Evolutionary conservation across 2,888 invertebrate genomes (phyloP).

Genomic region (Craniophora ligustri): DNA sequence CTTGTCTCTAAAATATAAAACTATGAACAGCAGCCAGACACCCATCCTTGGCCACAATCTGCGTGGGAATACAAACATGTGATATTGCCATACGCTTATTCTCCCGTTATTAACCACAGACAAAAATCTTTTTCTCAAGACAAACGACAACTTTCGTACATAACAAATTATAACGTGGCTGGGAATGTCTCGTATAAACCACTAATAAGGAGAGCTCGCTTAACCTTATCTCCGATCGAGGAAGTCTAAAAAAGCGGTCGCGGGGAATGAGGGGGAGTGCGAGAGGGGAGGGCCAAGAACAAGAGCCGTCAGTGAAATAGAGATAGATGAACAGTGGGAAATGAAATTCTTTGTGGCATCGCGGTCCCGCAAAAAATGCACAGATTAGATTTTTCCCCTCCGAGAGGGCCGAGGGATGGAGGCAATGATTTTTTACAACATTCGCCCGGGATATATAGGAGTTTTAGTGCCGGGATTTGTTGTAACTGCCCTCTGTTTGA

Average conservation of each 20-base stretch:
- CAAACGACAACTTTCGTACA: conserved; percentile 56
- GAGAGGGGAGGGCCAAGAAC: conserved; percentile 80
- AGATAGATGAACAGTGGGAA: conserved; percentile 90
- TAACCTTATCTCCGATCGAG: conserved; percentile 88
- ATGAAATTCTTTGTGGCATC: conserved; percentile 90
- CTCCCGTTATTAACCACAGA: neutral
- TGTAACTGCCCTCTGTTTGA: conserved; percentile 86
- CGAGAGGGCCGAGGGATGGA: conserved; percentile 84
- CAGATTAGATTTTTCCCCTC: conserved; percentile 89
- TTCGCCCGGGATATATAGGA: conserved; percentile 84
- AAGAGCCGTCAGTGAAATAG: conserved; percentile 89
- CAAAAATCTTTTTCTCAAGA: conserved; percentile 35
- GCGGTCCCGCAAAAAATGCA: conserved; percentile 89
- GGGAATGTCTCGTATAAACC: conserved; percentile 79
- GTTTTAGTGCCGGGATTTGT: conserved; percentile 87
- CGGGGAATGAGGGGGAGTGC: conserved; percentile 64
- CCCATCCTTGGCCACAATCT: conserved; percentile 4
- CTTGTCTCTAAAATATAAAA: neutral
- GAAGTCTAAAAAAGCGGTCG: conserved; percentile 86
- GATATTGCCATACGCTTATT: neutral
- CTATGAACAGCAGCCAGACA: conserved; percentile 1
- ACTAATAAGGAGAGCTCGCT: conserved; percentile 86
- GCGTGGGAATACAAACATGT: conserved; percentile 23
- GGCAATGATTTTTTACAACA: conserved; percentile 89
- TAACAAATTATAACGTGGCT: conserved; percentile 77